Conservation (phyloP, 2,113 vertebrate species). For the Camarhynchus parvulus region DNA sequence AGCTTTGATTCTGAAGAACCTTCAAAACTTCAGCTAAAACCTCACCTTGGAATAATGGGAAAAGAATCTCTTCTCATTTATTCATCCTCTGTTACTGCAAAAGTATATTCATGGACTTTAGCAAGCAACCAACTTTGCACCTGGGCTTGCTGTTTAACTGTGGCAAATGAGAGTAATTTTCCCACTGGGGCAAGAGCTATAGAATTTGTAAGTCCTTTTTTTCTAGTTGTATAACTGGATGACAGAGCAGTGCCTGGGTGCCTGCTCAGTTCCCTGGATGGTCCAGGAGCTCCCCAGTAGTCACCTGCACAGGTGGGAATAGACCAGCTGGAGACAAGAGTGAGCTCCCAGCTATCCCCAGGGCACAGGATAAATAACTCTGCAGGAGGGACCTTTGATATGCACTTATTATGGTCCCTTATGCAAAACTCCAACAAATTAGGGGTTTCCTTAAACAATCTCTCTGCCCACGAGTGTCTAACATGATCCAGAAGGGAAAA, state of each 20-base stretch:
- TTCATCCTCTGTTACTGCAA: background rate
- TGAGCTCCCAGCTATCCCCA: background rate
- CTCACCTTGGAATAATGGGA: background rate
- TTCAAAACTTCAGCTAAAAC: background rate
- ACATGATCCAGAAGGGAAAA: background rate
- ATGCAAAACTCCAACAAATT: background rate
- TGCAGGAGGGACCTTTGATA: background rate
- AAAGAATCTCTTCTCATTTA: background rate
- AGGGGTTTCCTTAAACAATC: background rate
- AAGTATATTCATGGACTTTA: background rate
- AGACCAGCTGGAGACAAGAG: background rate
- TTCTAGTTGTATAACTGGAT: background rate
- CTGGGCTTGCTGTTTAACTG: background rate
- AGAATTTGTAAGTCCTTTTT: background rate
- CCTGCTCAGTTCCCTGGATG: background rate
- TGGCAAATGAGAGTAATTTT: background rate
- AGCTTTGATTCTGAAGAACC: background rate
- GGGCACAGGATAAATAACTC: background rate
- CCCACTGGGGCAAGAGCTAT: background rate
- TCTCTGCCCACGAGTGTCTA: background rate
- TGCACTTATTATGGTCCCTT: background rate
- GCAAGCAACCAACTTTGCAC: background rate
- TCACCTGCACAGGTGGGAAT: accelerated
- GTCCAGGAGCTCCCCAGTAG: background rate
- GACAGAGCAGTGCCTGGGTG: background rate